Evolutionary conservation across 2,797 vertebrate genomes (phyloP).

Genomic region (Sebastes cheni): DNA sequence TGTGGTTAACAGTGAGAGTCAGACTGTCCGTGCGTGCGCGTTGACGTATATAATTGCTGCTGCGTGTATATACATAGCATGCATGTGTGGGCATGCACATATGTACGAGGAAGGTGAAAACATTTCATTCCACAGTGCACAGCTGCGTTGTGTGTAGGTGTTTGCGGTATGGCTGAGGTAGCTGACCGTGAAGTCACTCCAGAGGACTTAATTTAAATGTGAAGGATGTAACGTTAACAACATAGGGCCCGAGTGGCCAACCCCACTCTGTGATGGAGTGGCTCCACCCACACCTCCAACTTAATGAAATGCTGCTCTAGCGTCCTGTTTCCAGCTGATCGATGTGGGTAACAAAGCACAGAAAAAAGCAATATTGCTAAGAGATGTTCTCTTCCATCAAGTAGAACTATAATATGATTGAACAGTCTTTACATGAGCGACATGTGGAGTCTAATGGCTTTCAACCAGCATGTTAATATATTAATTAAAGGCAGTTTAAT

Average conservation of each 20-base stretch:
- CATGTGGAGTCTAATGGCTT: background rate
- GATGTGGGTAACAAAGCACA: background rate
- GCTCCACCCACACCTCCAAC: slow-evolving; percentile 32
- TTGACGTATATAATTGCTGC: background rate
- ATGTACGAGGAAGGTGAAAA: slow-evolving; percentile 23
- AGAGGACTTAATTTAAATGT: slow-evolving; percentile 50
- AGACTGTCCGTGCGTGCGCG: background rate
- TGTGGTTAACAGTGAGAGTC: slow-evolving; percentile 34
- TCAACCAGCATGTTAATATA: slow-evolving; percentile 12
- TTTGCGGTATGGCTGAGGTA: slow-evolving; percentile 20
- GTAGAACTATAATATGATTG: background rate
- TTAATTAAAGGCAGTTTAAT: background rate
- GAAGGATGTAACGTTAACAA: slow-evolving; percentile 39
- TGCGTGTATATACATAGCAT: background rate
- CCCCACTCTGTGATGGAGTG: slow-evolving; percentile 38
- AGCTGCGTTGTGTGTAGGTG: slow-evolving; percentile 28
- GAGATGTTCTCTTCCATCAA: background rate
- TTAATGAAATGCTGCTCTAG: slow-evolving; percentile 22
- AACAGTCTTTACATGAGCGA: background rate
- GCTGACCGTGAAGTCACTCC: slow-evolving; percentile 29
- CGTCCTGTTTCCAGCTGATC: slow-evolving; percentile 4
- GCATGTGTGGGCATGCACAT: slow-evolving; percentile 34
- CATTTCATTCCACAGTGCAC: background rate
- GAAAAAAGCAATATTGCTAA: background rate
- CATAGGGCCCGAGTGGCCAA: slow-evolving; percentile 26